These are phyloP conservation scores for Geococcyx californianus DNA, from an alignment of 2,113 vertebrate species.

Conservation along the genomic window DNA sequence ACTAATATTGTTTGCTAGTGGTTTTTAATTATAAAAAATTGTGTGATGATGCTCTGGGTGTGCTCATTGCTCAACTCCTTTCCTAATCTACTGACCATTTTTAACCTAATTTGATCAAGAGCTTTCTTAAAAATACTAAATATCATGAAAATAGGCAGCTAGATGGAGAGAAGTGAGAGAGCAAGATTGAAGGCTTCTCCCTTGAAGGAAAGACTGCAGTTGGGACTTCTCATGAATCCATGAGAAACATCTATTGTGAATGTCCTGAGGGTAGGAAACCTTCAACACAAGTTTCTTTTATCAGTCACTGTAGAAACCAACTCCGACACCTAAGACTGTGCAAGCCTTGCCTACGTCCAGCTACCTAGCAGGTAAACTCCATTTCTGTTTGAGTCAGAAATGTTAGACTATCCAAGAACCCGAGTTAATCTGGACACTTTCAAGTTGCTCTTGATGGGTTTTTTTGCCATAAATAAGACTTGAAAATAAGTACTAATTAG, in stretches of 20 bases:
- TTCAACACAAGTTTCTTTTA: background rate
- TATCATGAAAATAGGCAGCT: background rate
- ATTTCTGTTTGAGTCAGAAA: background rate
- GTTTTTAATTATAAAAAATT: background rate
- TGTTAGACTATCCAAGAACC: background rate
- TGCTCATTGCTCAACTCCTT: background rate
- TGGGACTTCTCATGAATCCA: background rate
- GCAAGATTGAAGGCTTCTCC: background rate
- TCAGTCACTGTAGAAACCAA: background rate
- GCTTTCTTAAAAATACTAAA: background rate
- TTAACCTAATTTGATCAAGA: background rate
- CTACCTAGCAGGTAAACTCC: background rate
- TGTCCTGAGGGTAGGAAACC: background rate
- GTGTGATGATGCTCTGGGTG: background rate
- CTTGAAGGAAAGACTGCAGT: background rate
- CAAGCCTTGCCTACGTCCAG: background rate
- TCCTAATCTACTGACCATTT: background rate
- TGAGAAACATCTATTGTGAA: background rate
- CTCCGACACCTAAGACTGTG: background rate
- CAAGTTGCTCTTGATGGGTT: background rate
- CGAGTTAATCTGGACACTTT: background rate
- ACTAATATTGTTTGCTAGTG: background rate
- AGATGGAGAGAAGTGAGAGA: background rate
- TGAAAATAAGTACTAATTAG: background rate
- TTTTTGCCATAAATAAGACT: background rate